Evolutionary conservation across 1,140 invertebrate genomes (phyloP).

Genomic region (Eurytemora carolleeae): DNA sequence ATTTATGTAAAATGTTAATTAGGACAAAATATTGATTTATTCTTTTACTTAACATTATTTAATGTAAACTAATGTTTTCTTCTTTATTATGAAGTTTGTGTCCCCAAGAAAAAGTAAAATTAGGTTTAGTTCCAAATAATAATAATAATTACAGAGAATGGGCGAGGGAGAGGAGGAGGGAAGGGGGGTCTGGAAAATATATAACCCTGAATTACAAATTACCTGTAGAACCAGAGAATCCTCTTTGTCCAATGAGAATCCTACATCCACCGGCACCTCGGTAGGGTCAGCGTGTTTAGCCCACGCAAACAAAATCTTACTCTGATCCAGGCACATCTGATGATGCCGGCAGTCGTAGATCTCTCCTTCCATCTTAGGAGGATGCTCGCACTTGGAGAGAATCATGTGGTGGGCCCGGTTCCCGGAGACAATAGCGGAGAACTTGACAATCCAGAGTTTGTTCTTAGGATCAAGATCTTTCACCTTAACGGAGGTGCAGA

Average conservation of each 20-base stretch:
- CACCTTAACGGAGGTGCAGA: constrained; percentile 23
- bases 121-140: no score
- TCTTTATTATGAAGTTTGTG: no score
- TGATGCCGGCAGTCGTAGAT: constrained; percentile 25
- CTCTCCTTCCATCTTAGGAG: constrained; percentile 17
- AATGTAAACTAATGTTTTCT: no score
- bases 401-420: constrained; percentile 37
- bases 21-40: no score
- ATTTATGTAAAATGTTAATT: no score
- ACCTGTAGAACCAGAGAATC: constrained; percentile 36
- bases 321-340: constrained; percentile 22
- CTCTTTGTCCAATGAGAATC: constrained; percentile 33
- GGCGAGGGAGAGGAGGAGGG: no score
- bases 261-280: constrained; percentile 33
- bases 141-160: no score
- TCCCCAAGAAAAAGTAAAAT: no score
- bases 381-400: constrained; percentile 35
- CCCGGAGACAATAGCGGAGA: constrained; percentile 25
- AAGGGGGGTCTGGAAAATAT: no score
- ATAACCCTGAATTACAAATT: background rate
- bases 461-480: constrained; percentile 19
- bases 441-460: constrained; percentile 24
- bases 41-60: no score
- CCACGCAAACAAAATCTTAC: constrained; percentile 40
- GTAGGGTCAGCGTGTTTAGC: constrained; percentile 39